Conservation (phyloP, 2,113 vertebrate genomes). For the Ptychochromis oligacanthus region DNA sequence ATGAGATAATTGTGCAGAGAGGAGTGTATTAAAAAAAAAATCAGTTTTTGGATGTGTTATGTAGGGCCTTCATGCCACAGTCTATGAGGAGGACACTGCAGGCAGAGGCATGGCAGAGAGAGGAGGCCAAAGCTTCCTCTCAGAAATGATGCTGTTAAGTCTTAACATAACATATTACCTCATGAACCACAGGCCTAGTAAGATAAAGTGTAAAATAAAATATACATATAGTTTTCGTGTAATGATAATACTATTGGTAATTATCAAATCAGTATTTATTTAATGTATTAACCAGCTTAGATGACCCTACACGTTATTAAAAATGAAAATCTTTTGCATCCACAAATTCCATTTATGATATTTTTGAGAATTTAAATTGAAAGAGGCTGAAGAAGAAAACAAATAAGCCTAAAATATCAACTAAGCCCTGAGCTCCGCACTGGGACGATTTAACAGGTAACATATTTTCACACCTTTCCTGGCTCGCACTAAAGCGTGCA, state of each 20-base stretch:
- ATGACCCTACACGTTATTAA: not conserved
- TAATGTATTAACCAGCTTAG: not conserved
- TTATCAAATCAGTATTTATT: not conserved
- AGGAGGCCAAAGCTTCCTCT: constrained; percentile 33
- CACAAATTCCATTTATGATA: not conserved
- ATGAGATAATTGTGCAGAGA: not conserved
- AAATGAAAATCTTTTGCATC: not conserved
- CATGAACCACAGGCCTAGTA: not conserved
- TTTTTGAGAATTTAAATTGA: not conserved
- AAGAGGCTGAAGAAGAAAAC: not conserved
- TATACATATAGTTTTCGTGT: not conserved
- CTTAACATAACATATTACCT: not conserved
- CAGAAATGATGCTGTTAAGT: constrained; percentile 24
- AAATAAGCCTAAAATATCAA: not conserved
- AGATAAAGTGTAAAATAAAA: not conserved
- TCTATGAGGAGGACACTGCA: constrained; percentile 41
- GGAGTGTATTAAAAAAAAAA: not conserved
- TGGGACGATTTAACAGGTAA: not conserved
- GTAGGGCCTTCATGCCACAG: constrained; percentile 23
- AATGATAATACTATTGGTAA: not conserved
- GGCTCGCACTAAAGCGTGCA: not conserved
- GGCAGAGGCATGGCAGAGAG: constrained; percentile 19
- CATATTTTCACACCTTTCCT: constrained; percentile 23
- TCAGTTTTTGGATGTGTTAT: not conserved
- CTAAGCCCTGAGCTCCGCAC: not conserved